Evolutionary conservation across 2,888 invertebrate species (phyloP), one percentile per base, ranked within the genome.

Genomic region (Troides aeacus): DNA sequence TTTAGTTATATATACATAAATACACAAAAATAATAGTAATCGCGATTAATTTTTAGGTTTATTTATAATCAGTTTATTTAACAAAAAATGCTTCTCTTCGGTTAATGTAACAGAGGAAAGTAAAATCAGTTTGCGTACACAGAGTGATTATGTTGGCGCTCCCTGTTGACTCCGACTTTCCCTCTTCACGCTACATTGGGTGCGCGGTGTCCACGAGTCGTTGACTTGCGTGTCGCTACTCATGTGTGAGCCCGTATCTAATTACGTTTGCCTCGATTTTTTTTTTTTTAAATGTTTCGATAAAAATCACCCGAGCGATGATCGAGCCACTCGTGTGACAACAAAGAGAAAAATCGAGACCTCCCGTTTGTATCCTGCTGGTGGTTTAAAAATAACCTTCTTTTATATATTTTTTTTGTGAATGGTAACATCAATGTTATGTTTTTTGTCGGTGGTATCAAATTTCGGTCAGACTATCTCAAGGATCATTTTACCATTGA

Each of bases 141-240:
- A 57, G 57, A 69, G 15, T 61, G 64, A 64, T 69, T 64, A 56
- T 56, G 64, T 69, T 64, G n/a, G 56, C 42, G 21, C 23, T 65
- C 50, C 50, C 46, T 42, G 42, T 24, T 62, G 62, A 62, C 73
- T 75, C 70, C 72, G 77, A 88, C 88, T 90, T 89, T 90, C 90
- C 84, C 88, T 78, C 78, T 82, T 85, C 85, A 86, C 76, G 89
- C 78, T 77, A 81, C 82, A 82, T 74, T 77, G 84, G 76, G 69
- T 79, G 74, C 74, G 77, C 73, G 71, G 73, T 76, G 79, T 78
- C 82, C 81, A 80, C 79, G 77, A 81, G 84, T 81, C 84, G 81
- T 82, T 80, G 83, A 81, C 84, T 81, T 77, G 74, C 75, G 77
- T 81, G 68, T 15, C 39, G 50, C 42, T 23, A 57, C 65, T 66